phyloP scores from a whole-genome alignment of 1,140 invertebrate genomes.

The Centruroides vittatus region DNA sequence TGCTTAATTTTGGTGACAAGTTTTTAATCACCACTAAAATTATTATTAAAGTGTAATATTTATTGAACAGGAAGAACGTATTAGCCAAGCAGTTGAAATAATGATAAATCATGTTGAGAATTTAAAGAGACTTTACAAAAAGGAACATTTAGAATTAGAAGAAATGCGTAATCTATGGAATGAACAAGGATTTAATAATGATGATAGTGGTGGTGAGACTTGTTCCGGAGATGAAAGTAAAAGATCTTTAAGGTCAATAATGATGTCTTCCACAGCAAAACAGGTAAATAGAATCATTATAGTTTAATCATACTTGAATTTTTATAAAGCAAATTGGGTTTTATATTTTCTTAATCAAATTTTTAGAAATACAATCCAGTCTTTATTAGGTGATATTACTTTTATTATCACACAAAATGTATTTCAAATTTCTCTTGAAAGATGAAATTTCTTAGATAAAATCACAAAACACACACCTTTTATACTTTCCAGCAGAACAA shows the following conservation, averaged over 20 bases:
- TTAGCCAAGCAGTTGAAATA: slow-evolving; percentile 36
- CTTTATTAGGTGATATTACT: too few species aligned
- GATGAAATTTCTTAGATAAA: too few species aligned
- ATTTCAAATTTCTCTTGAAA: too few species aligned
- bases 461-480: too few species aligned
- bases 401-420: too few species aligned
- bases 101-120: slow-evolving; percentile 39
- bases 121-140: slow-evolving; percentile 30
- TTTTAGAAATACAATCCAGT: too few species aligned
- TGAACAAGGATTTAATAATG: slow-evolving; percentile 6
- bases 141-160: slow-evolving; percentile 31
- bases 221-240: slow-evolving; percentile 1
- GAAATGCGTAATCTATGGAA: slow-evolving; percentile 24
- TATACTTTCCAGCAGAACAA: too few species aligned
- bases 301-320: too few species aligned
- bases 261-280: slow-evolving; percentile 2
- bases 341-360: too few species aligned
- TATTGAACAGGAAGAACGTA: slow-evolving; percentile 30
- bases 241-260: slow-evolving; percentile 1
- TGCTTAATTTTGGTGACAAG: too few species aligned
- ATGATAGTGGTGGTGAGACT: background rate
- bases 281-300: slow-evolving; percentile 1
- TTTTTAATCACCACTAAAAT: background rate
- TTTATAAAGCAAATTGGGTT: too few species aligned
- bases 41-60: slow-evolving; percentile 5